Conservation (phyloP, 2,797 vertebrate genomes). For the Chaenodraco wilsoni region DNA sequence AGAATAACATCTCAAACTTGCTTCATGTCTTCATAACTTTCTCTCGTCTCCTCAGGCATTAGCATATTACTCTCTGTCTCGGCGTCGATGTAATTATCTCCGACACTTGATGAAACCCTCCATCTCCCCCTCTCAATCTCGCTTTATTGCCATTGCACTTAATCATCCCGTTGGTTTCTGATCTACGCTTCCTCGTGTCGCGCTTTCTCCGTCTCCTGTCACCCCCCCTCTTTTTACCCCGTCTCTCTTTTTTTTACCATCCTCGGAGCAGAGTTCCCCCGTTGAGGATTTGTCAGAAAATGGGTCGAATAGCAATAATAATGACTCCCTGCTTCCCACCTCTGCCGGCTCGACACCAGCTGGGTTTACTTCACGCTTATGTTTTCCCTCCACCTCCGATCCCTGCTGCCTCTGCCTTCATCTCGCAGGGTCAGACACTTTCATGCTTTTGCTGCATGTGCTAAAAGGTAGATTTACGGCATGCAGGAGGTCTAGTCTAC, state of each 20-base stretch:
- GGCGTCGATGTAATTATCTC: slow-evolving; percentile 57
- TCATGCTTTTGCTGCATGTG: slow-evolving; percentile 25
- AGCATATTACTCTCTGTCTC: slow-evolving; percentile 26
- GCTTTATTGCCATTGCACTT: slow-evolving; percentile 63
- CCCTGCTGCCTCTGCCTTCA: slow-evolving; percentile 41
- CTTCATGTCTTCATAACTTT: slow-evolving; percentile 25
- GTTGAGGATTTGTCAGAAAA: slow-evolving; percentile 29
- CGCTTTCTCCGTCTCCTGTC: neutral
- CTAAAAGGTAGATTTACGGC: slow-evolving; percentile 20
- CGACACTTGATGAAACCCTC: slow-evolving; percentile 58
- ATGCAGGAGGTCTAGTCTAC: slow-evolving; percentile 13
- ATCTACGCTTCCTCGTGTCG: slow-evolving; percentile 8
- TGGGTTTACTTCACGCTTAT: slow-evolving; percentile 37
- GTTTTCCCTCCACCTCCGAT: slow-evolving; percentile 33
- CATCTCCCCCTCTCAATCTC: slow-evolving; percentile 58
- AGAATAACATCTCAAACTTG: slow-evolving; percentile 31
- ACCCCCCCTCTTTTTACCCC: neutral
- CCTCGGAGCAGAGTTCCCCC: slow-evolving; percentile 12
- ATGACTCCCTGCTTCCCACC: neutral
- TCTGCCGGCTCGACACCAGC: slow-evolving; percentile 4
- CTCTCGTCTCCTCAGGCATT: slow-evolving; percentile 20
- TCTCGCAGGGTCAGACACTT: slow-evolving; percentile 43
- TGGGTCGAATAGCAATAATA: slow-evolving; percentile 32
- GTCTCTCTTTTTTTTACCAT: neutral
- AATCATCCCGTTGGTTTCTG: slow-evolving; percentile 51